These are phyloP conservation scores for Gallinago nigripennis DNA, from an alignment of 2,797 vertebrate genomes.

Conservation along the genomic window DNA sequence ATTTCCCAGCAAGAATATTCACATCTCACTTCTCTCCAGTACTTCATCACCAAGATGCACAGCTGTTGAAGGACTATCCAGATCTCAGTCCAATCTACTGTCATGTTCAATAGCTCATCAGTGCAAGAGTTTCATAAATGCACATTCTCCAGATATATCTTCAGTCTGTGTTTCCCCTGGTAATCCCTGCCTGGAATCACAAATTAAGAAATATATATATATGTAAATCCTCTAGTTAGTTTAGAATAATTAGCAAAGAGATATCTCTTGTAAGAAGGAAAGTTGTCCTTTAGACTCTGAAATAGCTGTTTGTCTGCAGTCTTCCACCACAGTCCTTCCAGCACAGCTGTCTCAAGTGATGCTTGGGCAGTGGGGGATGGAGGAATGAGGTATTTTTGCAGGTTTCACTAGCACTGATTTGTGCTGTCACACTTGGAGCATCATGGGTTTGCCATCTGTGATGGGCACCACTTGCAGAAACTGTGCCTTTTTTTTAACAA, in stretches of 20 bases:
- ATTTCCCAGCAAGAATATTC: conserved; percentile 61
- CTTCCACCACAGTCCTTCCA: not conserved
- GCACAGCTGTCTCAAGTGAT: not conserved
- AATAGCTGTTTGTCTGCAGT: not conserved
- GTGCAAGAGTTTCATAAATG: not conserved
- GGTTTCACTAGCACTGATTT: not conserved
- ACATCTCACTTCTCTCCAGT: conserved; percentile 42
- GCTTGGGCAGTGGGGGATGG: not conserved
- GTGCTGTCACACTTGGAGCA: not conserved
- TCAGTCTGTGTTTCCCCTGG: conserved; percentile 3
- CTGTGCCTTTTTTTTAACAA: not conserved
- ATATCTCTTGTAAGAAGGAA: not conserved
- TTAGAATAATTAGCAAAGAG: not conserved
- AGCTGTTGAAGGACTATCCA: conserved; percentile 67
- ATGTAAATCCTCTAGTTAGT: not conserved
- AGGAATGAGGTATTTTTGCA: not conserved
- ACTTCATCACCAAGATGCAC: conserved; percentile 59
- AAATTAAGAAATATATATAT: not conserved
- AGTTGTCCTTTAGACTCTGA: not conserved
- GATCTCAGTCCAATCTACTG: conserved; percentile 61
- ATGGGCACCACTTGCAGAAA: not conserved
- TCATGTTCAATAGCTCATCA: conserved; percentile 58
- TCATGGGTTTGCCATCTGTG: not conserved
- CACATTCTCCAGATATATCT: conserved; percentile 7
- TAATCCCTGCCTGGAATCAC: conserved; percentile 26